Evolutionary conservation across 2,113 vertebrate genomes (phyloP), one percentile per base, ranked within the genome.

Genomic region (Speoplatyrhinus poulsoni): DNA sequence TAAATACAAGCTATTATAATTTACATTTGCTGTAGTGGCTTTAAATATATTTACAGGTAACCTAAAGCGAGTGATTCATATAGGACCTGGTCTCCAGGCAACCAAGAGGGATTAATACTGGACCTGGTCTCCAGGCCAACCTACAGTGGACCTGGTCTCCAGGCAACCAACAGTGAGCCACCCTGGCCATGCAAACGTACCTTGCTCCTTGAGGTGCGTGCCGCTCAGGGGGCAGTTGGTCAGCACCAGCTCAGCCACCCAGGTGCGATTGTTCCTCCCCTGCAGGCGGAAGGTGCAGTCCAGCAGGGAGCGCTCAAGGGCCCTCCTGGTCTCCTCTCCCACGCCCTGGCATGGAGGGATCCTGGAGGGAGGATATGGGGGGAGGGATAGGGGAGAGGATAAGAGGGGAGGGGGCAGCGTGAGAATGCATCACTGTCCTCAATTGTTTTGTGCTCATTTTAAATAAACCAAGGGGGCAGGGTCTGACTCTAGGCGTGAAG

Each of bases 251-350:
- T 99, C 98, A 60, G 95, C 96, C 82, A 99, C 95, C 98, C 98
- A 99, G 0, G 97, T 99, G 75, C 98, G 94, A 82, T 99, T 99
- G 87, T 99, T 99, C 87, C 98, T 95, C 81, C 98, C 98, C 93
- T 99, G 98, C 79, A 99, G 89, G 47, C 98, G 93, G 90, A 99
- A 96, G 88, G 98, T 99, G 92, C 96, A 98, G 89, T 99, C 98
- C 53, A 99, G 93, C 60, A 99, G 94, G 73, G 94, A 95, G 16
- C 95, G 94, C 59, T 96, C 96, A 69, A 99, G 90, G 84, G 95
- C 93, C 87, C 92, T 96, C 87, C 95, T 95, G 0, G 96, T 99
- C 92, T 99, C 96, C 79, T 96, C 96, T 0, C 91, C 93, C 6
- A 97, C 92, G 76, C 94, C 95, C 89, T 97, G 96, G 92, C 95